Base-by-base conservation (phyloP, 2,113 vertebrate species). In the Indicator indicator region DNA sequence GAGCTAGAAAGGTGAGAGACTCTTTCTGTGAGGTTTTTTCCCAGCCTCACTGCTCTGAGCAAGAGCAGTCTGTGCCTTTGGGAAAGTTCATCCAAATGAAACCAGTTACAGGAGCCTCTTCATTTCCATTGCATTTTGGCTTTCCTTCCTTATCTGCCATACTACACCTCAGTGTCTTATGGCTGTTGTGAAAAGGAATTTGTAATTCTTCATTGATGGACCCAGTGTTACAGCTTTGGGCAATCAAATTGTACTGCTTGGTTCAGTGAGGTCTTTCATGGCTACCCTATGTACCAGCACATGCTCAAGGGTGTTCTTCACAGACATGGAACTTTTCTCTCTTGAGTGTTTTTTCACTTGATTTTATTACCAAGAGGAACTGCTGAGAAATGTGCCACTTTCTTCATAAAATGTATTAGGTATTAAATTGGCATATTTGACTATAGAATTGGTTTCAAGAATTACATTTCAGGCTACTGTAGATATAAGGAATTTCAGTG, bases 401-500 rank as follows among this genome's bases (percentile, higher is more conserved):
- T 55, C 81, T 87, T 84, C 77, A 76, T 82, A 59, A 96, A 91
- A 24, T 91, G 94, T 90, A 88, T 69, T 95, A 58, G 76, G 65
- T 93, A 93, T 91, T 93, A 81, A 91, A 91, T 86, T 72, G 83
- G 72, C 95, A 91, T 64, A 81, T 81, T 81, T 90, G 18, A 69
- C 14, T 93, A 65, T 78, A 86, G 90, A 91, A 95, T 58, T 55
- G 40, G 54, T 90, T 87, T 81, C 84, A 55, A 91, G 52, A 44
- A 69, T 88, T 91, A 88, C 73, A 65, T 86, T 87, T 62, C 36
- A 68, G 60, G 36, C 85, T 91, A 33, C 79, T 46, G 73, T 91
- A 95, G 84, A 84, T 89, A 24, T 91, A 94, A 97, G 91, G 79
- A 86, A 86, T 88, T 88, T 88, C 91, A 90, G 79, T 59, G 73